Base-by-base conservation (phyloP, 1,140 invertebrate species). In the Ostrea edulis region DNA sequence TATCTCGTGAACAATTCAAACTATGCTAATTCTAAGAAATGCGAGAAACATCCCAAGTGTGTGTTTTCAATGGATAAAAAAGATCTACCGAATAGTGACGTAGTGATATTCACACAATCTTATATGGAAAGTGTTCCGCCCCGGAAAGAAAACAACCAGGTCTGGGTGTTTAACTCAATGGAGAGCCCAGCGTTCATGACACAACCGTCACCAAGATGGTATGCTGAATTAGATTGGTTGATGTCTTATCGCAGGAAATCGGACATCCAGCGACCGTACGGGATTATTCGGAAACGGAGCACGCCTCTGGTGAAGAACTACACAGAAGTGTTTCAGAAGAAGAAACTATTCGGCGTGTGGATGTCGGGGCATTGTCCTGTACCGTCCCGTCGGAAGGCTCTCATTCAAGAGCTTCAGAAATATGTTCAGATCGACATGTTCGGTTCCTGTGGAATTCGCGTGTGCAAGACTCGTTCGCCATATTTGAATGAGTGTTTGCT, bases 241-340 rank as follows among this genome's bases (percentile, higher is more conserved):
- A 77, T 77, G 68, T 77, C 68, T 11, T 77, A 77, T 29, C 68
- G 68, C 25, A 77, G 68, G 29, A 12, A 77, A 14, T 25, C 68
- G 11, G 25, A 77, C 25, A 35, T 77, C 11, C 4, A 25, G 4
- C 25, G 68, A 25, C 68, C 68, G 9, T 77, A 77, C 25, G 68
- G 68, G 4, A 77, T 14, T 29, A 29, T 77, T 11, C 5, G 25
- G 25, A 77, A 29, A 35, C 68, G 22, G 14, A 25, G 1, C 8
- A 35, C 22, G 35, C 22, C 25, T 29, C 14, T 29, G 12, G 8
- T 29, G 11, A 77, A 35, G 14, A 77, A 77, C 35, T 77, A 77
- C 14, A 29, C 68, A 25, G 68, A 77, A 14, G 68, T 77, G 22
- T 77, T 77, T 29, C 11, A 35, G 22, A 29, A 35, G 25, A 77